phyloP scores from a whole-genome alignment of 2,113 vertebrate species.

The Corvus hawaiiensis region DNA sequence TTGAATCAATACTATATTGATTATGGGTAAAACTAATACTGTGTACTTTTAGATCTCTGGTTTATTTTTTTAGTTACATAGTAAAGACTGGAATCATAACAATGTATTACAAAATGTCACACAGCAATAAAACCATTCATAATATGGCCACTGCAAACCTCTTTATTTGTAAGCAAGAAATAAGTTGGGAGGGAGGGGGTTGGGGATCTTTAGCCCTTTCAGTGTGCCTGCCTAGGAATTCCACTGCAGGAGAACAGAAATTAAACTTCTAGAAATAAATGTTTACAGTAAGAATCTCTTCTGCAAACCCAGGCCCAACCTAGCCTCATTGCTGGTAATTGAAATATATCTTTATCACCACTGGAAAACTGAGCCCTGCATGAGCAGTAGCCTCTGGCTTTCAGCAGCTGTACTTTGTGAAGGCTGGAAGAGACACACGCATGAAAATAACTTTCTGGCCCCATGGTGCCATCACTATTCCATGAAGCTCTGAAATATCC shows the following conservation, averaged over 20 bases:
- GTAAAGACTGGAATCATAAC: conserved; percentile 43
- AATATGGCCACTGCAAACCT: neutral
- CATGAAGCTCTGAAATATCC: fast-evolving
- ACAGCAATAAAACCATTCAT: conserved; percentile 49
- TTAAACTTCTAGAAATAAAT: neutral
- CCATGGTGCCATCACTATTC: neutral
- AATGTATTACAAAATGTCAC: conserved; percentile 9
- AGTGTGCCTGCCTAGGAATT: neutral
- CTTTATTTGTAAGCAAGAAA: neutral
- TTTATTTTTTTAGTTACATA: conserved; percentile 53
- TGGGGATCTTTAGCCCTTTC: neutral
- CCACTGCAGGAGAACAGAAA: neutral
- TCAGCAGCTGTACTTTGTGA: neutral
- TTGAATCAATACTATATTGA: neutral
- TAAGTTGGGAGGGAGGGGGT: too few species aligned
- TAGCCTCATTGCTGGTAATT: neutral
- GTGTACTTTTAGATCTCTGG: conserved; percentile 23
- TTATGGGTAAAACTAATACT: conserved; percentile 33
- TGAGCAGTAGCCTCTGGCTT: neutral
- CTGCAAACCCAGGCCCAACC: neutral
- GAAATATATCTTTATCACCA: neutral
- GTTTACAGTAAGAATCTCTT: neutral
- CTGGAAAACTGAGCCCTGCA: neutral
- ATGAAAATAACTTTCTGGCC: neutral
- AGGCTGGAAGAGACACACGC: neutral